Evolutionary conservation across 2,113 vertebrate species (phyloP).

Genomic region (Vidua macroura): DNA sequence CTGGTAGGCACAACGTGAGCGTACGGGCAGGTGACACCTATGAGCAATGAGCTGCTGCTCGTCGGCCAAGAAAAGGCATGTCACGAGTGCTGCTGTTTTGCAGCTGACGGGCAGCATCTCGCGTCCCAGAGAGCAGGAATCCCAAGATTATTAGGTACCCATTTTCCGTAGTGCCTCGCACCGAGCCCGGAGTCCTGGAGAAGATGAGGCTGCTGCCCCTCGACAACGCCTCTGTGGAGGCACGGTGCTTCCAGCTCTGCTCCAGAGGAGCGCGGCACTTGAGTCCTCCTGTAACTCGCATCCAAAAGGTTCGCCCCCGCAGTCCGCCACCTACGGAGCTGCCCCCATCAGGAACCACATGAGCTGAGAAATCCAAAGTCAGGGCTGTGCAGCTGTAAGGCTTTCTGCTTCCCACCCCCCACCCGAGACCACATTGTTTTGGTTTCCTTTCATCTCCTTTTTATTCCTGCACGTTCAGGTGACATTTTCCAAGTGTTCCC

Average conservation of each 20-base stretch:
- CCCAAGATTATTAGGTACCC: background rate
- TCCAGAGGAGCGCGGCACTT: background rate
- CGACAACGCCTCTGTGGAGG: background rate
- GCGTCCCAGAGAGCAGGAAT: background rate
- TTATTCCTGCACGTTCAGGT: background rate
- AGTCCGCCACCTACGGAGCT: background rate
- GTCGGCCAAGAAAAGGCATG: background rate
- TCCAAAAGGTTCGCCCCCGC: background rate
- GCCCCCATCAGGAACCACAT: rapidly evolving
- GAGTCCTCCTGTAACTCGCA: rapidly evolving
- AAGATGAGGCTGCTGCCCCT: background rate
- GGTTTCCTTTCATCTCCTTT: background rate
- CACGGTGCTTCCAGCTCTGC: background rate
- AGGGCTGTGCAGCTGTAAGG: background rate
- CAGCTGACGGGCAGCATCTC: background rate
- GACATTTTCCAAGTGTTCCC: background rate
- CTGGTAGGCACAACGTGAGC: background rate
- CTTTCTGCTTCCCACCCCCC: background rate
- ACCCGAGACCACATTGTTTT: background rate
- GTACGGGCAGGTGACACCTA: background rate
- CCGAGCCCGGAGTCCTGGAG: background rate
- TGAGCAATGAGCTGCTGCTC: background rate
- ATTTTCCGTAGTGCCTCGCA: background rate
- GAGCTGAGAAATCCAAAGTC: background rate
- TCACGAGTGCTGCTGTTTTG: background rate